Percentiles rank a stretch among this genome's conserved stretches.
phyloP scores from a whole-genome alignment of 2,113 vertebrate species.

The Daboia siamensis region DNA sequence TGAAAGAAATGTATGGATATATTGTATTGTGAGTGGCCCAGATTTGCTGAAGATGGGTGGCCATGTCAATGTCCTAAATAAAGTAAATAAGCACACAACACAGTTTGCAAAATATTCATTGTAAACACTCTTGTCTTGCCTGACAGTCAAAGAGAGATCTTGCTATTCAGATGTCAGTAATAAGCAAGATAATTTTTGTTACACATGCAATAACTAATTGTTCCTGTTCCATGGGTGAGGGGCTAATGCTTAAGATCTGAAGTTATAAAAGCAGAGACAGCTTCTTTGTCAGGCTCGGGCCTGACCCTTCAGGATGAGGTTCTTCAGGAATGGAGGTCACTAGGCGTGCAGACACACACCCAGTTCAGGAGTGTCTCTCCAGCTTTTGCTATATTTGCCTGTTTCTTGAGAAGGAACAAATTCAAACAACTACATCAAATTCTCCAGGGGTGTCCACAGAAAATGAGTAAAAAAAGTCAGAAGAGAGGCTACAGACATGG shows the following conservation, averaged over 20 bases:
- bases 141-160: neutral
- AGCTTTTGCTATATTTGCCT: neutral
- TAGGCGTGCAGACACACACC: neutral
- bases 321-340: conserved; percentile 21
- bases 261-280: conserved; percentile 12
- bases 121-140: neutral
- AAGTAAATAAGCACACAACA: neutral
- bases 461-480: neutral
- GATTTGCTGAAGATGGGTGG: neutral
- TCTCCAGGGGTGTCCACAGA: neutral
- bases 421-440: neutral
- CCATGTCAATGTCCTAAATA: neutral
- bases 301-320: conserved; percentile 5
- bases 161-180: conserved; percentile 1
- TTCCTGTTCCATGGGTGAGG: neutral
- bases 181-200: neutral
- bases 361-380: neutral
- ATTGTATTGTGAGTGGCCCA: neutral
- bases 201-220: neutral
- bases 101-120: neutral
- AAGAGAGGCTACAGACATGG: neutral
- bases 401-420: neutral
- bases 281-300: conserved; percentile 2
- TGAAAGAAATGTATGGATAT: neutral
- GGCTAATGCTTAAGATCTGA: conserved; percentile 13